These are phyloP conservation scores for Schrankia costaestrigalis DNA, from an alignment of 2,888 invertebrate genomes.

Conservation along the genomic window DNA sequence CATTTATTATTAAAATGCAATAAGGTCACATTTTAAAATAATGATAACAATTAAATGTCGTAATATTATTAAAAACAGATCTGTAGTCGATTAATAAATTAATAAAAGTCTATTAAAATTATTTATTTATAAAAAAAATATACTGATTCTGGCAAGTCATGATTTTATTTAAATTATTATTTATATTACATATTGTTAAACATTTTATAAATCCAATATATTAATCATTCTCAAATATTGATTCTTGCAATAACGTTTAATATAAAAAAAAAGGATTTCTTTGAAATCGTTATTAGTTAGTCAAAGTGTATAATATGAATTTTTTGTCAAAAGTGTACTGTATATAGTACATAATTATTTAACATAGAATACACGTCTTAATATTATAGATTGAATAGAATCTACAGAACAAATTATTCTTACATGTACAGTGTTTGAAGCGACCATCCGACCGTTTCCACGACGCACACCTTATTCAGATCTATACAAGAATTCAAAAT, in stretches of 20 bases:
- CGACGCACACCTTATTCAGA: too few relatives aligned
- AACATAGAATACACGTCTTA: too few relatives aligned
- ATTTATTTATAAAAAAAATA: conserved; percentile 40
- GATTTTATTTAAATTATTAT: conserved; percentile 39
- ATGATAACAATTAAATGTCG: conserved; percentile 18
- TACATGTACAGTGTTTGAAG: conserved; percentile 38
- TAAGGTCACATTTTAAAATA: conserved; percentile 28
- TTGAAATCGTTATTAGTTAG: conserved; percentile 56
- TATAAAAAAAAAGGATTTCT: conserved; percentile 53
- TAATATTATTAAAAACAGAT: conserved; percentile 32
- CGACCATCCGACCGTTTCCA: conserved; percentile 27
- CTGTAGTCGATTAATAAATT: conserved; percentile 27
- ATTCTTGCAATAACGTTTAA: conserved; percentile 42
- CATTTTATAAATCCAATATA: conserved; percentile 36
- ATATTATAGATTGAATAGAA: conserved; percentile 22
- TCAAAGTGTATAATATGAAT: conserved; percentile 44
- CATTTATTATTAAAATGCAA: conserved; percentile 37
- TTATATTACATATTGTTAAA: conserved; percentile 44
- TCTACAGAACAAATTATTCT: conserved; percentile 46
- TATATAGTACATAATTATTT: too few relatives aligned
- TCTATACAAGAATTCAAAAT: conserved; percentile 24
- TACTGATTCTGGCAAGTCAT: conserved; percentile 66
- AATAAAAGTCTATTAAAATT: conserved; percentile 28
- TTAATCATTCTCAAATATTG: conserved; percentile 36
- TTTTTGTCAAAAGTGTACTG: conserved; percentile 48